Conservation (phyloP, 1,140 invertebrate genomes). For the Diploscapter pachys region DNA sequence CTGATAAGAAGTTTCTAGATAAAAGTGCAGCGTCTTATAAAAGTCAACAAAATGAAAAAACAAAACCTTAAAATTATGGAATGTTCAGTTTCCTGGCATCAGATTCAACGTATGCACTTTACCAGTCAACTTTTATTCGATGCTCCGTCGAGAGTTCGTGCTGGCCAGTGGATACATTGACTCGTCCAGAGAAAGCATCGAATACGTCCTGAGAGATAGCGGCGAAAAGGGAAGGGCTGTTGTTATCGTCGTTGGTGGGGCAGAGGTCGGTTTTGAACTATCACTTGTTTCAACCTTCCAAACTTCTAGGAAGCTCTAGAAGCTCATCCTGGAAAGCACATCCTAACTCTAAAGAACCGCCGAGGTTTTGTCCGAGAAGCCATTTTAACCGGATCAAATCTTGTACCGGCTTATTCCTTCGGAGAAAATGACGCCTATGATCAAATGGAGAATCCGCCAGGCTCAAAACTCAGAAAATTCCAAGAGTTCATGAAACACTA, state of each 20-base stretch:
- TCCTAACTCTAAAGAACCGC: conserved; percentile 54
- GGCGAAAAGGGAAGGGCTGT: conserved; percentile 16
- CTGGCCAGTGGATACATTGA: conserved; percentile 59
- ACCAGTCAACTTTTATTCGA: conserved; percentile 61
- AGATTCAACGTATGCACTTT: not conserved
- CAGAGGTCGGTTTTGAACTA: not conserved
- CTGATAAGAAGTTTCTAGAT: not conserved
- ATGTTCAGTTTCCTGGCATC: not conserved
- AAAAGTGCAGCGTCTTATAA: not conserved
- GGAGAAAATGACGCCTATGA: conserved; percentile 61
- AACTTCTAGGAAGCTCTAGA: conserved; percentile 59
- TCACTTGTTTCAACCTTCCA: not conserved
- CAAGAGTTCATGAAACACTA: conserved; percentile 18
- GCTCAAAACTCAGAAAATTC: conserved; percentile 24
- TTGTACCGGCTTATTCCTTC: conserved; percentile 62
- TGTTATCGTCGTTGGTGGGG: conserved; percentile 21
- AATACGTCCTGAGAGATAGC: conserved; percentile 16
- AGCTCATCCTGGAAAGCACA: conserved; percentile 58
- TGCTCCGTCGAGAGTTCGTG: conserved; percentile 74
- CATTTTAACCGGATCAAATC: conserved; percentile 53
- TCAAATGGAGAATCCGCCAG: conserved; percentile 46
- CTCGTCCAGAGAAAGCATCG: conserved; percentile 38
- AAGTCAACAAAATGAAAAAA: conserved; percentile 3
- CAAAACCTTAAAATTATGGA: not conserved
- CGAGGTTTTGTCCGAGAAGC: conserved; percentile 62